phyloP scores from a whole-genome alignment of 2,797 vertebrate genomes.

The Danio aesculapii region DNA sequence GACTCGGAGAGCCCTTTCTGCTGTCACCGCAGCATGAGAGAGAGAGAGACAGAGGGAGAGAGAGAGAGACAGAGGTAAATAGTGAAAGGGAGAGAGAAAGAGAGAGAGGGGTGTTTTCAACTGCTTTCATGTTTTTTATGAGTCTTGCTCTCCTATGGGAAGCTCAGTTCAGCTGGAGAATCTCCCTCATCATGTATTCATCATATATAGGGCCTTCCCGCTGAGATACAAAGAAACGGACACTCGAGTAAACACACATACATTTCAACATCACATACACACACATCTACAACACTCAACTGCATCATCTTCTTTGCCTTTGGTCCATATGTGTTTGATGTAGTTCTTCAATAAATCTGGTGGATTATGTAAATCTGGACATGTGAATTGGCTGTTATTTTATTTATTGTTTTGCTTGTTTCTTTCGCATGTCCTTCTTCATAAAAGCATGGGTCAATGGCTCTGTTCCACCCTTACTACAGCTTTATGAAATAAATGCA shows the following conservation, averaged over 20 bases:
- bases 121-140: slow-evolving; percentile 31
- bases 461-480: background rate
- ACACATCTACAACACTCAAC: background rate
- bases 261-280: background rate
- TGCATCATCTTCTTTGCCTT: slow-evolving; percentile 2
- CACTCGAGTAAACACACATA: slow-evolving; percentile 27
- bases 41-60: slow-evolving; percentile 59
- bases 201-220: slow-evolving; percentile 69
- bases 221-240: slow-evolving; percentile 49
- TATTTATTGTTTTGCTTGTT: background rate
- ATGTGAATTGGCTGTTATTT: background rate
- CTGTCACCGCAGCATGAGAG: slow-evolving; percentile 64
- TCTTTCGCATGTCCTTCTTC: background rate
- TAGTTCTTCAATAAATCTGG: slow-evolving; percentile 9
- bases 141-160: slow-evolving; percentile 24
- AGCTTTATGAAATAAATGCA: too few species aligned
- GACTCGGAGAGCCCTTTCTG: slow-evolving; percentile 31
- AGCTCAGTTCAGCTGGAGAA: slow-evolving; percentile 60
- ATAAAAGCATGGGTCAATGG: background rate
- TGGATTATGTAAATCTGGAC: background rate
- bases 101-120: slow-evolving; percentile 29
- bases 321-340: background rate
- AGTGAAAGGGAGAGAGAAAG: slow-evolving; percentile 30
- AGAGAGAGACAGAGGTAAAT: slow-evolving; percentile 66
- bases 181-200: slow-evolving; percentile 75